These are phyloP conservation scores for Cephalopholis sonnerati DNA, from an alignment of 2,113 vertebrate species.

Conservation along the genomic window DNA sequence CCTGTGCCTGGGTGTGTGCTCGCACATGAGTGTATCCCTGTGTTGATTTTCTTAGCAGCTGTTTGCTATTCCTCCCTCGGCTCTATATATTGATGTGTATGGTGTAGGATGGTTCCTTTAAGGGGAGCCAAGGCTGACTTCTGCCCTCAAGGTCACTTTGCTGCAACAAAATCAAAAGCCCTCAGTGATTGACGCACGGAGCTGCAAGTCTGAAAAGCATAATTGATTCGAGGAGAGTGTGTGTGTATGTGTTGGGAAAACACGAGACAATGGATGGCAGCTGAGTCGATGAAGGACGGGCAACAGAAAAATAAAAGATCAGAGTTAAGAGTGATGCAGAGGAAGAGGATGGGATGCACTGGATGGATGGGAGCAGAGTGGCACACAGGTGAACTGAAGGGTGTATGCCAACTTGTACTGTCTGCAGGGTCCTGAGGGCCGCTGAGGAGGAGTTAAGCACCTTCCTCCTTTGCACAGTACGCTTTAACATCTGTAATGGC, in stretches of 20 bases:
- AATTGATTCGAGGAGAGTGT: constrained; percentile 27
- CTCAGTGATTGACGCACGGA: constrained; percentile 34
- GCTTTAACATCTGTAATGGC: background rate
- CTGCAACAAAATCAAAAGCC: constrained; percentile 41
- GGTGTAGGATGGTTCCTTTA: constrained; percentile 22
- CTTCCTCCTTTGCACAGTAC: background rate
- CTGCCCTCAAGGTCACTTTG: constrained; percentile 53
- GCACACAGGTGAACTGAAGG: background rate
- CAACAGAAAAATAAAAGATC: background rate
- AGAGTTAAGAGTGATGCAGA: background rate
- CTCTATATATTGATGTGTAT: constrained; percentile 46
- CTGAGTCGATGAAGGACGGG: background rate
- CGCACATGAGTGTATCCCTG: background rate
- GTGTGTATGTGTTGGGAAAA: background rate
- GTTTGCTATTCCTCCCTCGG: constrained; percentile 44
- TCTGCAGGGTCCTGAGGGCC: constrained; percentile 3
- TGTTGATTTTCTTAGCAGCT: constrained; percentile 30
- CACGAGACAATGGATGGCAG: background rate
- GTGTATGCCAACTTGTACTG: background rate
- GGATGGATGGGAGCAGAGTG: background rate
- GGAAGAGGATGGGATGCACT: background rate
- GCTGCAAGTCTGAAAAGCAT: constrained; percentile 11
- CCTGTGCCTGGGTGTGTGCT: constrained; percentile 19
- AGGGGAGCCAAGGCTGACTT: constrained; percentile 35
- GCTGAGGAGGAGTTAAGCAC: constrained; percentile 3